Percentiles rank a stretch among this genome's conserved stretches.
phyloP scores from a whole-genome alignment of 30 jellyfish, hydroid and myxozoan genomes.

The Rhopilema esculentum region DNA sequence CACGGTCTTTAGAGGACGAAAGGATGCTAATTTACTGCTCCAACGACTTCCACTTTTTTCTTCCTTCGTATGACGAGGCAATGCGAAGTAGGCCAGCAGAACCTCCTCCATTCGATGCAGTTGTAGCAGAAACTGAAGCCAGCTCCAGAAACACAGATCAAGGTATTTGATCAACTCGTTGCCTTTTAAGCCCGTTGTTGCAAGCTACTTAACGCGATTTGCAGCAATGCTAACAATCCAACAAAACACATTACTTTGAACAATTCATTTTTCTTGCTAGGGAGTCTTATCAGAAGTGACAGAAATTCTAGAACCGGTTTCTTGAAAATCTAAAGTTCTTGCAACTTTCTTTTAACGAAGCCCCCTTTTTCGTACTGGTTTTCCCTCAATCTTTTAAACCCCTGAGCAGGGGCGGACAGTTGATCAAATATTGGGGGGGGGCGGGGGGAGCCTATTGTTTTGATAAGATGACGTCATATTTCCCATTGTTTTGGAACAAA shows the following conservation, averaged over 20 bases:
- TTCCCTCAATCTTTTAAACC: too few relatives aligned
- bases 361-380: too few relatives aligned
- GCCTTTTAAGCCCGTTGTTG: too few relatives aligned
- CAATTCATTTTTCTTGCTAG: not conserved
- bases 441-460: too few relatives aligned
- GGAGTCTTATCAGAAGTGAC: too few relatives aligned
- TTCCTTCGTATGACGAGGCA: constrained; percentile 98
- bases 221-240: not conserved
- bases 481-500: too few relatives aligned
- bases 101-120: constrained; percentile 89
- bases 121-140: constrained; percentile 23
- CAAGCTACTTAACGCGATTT: not conserved
- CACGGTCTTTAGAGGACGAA: constrained; percentile 76
- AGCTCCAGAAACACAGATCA: not conserved
- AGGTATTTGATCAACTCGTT: not conserved
- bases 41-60: constrained; percentile 84
- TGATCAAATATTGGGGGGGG: too few relatives aligned
- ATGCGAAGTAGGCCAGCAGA: constrained; percentile 77
- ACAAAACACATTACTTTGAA: not conserved
- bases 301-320: too few relatives aligned
- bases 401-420: too few relatives aligned
- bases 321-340: not conserved
- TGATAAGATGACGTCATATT: too few relatives aligned
- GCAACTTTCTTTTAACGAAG: not conserved
- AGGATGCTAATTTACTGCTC: constrained; percentile 88